Base-by-base conservation (phyloP, 1,140 invertebrate species). In the Pemphigus obesinymphae region DNA sequence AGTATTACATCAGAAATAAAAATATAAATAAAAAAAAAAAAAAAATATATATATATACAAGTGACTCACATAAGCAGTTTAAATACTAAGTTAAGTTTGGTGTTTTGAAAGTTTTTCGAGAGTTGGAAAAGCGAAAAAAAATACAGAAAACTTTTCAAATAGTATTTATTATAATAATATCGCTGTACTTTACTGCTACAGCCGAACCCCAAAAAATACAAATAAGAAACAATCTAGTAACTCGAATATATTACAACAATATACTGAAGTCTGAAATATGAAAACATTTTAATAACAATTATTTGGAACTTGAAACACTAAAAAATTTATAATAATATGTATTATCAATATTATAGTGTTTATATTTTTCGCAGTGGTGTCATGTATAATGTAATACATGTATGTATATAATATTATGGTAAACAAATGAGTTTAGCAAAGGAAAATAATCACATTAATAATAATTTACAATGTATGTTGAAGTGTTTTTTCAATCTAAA, bases 41-140 rank as follows among this genome's bases (percentile, higher is more conserved):
- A 72, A 72, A 70, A 72, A 72, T 20, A 72, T 29, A 48, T 72
- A 72, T 20, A 72, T 48, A 48, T 48, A 48, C 40, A 48, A 26
- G 68, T 29, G 68, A 72, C 31, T 29, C 43, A 72, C 26, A 45
- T 29, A 29, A 72, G 26, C 23, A 48, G 40, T 48, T 6, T n/a
- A n/a, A n/a, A n/a, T 17, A 43, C 63, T 68, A 72, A 72, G 40
- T 72, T 34, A 20, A 72, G 40, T 72, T 72, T 72, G 40, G 15
- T 72, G 68, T 72, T 29, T 45, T 72, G 23, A 48, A 72, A 72
- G 40, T 45, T 72, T 45, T 17, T 45, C 7, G 1, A 72, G 29
- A 29, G n/a, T n/a, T n/a, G n/a, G n/a, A n/a, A n/a, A n/a, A n/a
- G n/a, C n/a, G 20, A 20, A 29, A 48, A 72, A 72, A 1, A 72